These are phyloP conservation scores for Gadus macrocephalus DNA, from an alignment of 2,113 vertebrate genomes.

Conservation along the genomic window DNA sequence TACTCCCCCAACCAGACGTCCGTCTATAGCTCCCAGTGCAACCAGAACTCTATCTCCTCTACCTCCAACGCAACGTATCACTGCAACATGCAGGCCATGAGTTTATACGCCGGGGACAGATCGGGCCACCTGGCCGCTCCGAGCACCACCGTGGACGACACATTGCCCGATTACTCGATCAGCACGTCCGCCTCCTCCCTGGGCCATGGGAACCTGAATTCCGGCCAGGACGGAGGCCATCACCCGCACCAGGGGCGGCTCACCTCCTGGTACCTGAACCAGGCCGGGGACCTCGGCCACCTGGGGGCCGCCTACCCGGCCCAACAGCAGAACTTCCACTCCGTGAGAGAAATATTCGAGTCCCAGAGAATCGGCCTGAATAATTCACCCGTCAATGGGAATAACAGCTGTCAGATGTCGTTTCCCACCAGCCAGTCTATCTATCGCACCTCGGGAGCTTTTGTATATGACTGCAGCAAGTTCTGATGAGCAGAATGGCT, in stretches of 20 bases:
- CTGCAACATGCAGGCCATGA: conserved; percentile 97
- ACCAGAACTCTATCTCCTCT: conserved; percentile 78
- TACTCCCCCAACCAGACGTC: conserved; percentile 85
- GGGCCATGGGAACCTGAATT: conserved; percentile 75
- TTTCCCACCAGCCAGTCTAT: conserved; percentile 89
- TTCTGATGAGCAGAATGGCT: conserved; percentile 87
- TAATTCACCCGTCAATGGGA: conserved; percentile 85
- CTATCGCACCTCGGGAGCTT: conserved; percentile 93
- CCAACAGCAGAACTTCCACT: conserved; percentile 93
- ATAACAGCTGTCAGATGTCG: conserved; percentile 96
- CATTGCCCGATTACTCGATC: conserved; percentile 87
- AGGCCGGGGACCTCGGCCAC: conserved; percentile 85
- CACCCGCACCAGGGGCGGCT: conserved; percentile 84
- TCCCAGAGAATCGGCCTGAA: conserved; percentile 85
- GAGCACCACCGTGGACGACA: conserved; percentile 80
- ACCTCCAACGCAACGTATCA: conserved; percentile 85
- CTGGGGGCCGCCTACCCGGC: conserved; percentile 80
- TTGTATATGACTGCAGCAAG: conserved; percentile 97
- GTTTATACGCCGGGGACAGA: conserved; percentile 84
- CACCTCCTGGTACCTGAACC: conserved; percentile 90
- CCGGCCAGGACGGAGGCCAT: conserved; percentile 75
- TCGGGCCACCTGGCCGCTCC: conserved; percentile 71
- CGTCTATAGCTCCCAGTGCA: conserved; percentile 83
- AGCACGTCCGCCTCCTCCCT: conserved; percentile 76
- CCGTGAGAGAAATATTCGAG: conserved; percentile 92